Evolutionary conservation across 2,113 vertebrate species (phyloP), one percentile per base, ranked within the genome.

Genomic region (Morone saxatilis): DNA sequence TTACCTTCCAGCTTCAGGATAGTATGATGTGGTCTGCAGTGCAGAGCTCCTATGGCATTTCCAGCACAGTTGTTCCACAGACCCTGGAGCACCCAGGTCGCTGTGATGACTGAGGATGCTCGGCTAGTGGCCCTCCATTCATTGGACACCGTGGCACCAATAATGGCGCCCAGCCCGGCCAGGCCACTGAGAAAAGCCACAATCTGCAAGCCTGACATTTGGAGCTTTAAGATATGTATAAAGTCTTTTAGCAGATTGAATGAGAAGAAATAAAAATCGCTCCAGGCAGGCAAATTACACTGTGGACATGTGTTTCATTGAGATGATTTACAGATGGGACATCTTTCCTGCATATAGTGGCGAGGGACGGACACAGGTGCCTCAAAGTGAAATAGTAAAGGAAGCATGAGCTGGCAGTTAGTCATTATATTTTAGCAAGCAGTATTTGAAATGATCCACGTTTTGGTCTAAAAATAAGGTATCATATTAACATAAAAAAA

Each of bases 21-120:
- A 11, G 97, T 97, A 8, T 98, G 95, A 86, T 99, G 97, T 16
- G 92, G 93, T 86, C 95, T 91, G 93, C 98, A 99, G 77, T 98
- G 98, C 89, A 98, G 95, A 59, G 97, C 96, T 43, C 98, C 98
- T 80, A 98, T 88, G 0, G 98, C 97, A 0, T 98, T 99, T 25
- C 97, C 98, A 2, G 97, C 97, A 74, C 98, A 99, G 93, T 97
- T 98, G 95, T 96, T 97, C 97, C 97, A 98, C 68, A 99, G 95
- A 48, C 98, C 98, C 92, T 99, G 98, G 80, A 97, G 97, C 70
- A 99, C 95, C 98, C 98, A 99, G 5, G 97, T 99, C 5, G 97
- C 97, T 0, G 97, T 98, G 86, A 99, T 98, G 85, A 99, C 97
- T 0, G 97, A 98, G 0, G 97, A 97, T 7, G 97, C 98, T 71